Evolutionary conservation across 2,888 invertebrate genomes (phyloP), one percentile per base, ranked within the genome.

Genomic region (Eudasyphora cyanicolor): DNA sequence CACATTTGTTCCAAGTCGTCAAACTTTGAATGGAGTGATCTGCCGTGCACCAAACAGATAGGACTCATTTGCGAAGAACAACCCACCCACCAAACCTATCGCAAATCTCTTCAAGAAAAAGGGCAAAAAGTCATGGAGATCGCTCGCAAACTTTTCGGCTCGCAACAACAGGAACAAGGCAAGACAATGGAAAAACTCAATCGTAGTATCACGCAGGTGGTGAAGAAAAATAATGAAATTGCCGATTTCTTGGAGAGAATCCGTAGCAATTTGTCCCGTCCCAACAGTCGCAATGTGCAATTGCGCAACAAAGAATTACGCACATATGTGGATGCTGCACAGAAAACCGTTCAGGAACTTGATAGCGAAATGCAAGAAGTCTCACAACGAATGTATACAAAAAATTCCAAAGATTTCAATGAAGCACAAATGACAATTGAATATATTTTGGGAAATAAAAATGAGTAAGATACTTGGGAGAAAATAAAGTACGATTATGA

Each of bases 41-140:
- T 21, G 19, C 2, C 19, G 6, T 67, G 67, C 21, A n/a, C n/a
- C 7, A 7, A 17, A 5, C 21, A 24, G 0, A 42, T 42, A 2
- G 67, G 67, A 2, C 42, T 12, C 38, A 42, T 67, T 42, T 67
- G 67, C 32, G 67, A 67, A 14, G 42, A 67, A 27, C 60, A 60
- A 7, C n/a, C 27, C 21, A 7, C 21, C 14, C n/a, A 29, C 27
- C 14, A 54, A 14, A 14, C 14, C 2, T 27, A 27, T 60, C 60
- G 60, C 19, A 10, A 29, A 2, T n/a, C 29, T 12, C 21, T 54
- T 17, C n/a, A n/a, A n/a, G n/a, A n/a, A n/a, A n/a, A n/a, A n/a
- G n/a, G n/a, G n/a, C 49, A 49, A 49, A 49, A 49, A 8, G 49
- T 49, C 4, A 2, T 49, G 17, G 49, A 49, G n/a, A 49, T 49